Base-by-base conservation (phyloP, 1,140 invertebrate genomes). In the Bombus difficillimus region DNA sequence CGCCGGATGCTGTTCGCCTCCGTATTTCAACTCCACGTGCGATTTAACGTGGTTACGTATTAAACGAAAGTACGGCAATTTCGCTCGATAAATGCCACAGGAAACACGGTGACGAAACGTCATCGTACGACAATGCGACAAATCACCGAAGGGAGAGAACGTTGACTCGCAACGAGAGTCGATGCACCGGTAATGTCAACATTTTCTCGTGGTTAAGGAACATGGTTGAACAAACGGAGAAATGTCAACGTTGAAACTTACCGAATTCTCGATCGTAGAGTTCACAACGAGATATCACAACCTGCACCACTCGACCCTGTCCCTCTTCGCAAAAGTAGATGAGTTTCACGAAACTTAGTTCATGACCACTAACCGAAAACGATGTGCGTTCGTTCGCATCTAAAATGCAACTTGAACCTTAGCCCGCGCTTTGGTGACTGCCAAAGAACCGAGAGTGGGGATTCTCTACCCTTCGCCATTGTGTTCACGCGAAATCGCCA, bases 401-500 rank as follows among this genome's bases (percentile, higher is more conserved):
- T 93, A 94, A 94, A 94, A 93, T 94, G 94, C 93, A 94, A 94
- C 94, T 94, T 94, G 90, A 94, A 94, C 93, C 84, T 82, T 88
- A 93, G 89, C 93, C 91, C 93, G 93, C 93, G 93, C 92, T 94
- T 93, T 93, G 80, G 88, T 90, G 81, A 78, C 92, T 88, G 85
- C 82, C 62, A 53, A 69, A 71, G 77, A n/a, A 59, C 34, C 10
- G 41, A 64, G 83, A 66, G 87, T 89, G 86, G 77, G 72, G 59
- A 76, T 22, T 3, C 78, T 59, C 68, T 59, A 37, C 32, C 1
- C 39, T 28, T 13, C 9, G 47, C 22, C n/a, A 1, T 1, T n/a
- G 1, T n/a, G 18, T 41, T 75, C 57, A 1, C n/a, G 0, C 0
- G 3, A 32, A 59, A 37, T 25, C 4, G 39, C 22, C 79, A 37